Evolutionary conservation across 2,888 invertebrate genomes (phyloP).

Genomic region (Campoletis raptor): DNA sequence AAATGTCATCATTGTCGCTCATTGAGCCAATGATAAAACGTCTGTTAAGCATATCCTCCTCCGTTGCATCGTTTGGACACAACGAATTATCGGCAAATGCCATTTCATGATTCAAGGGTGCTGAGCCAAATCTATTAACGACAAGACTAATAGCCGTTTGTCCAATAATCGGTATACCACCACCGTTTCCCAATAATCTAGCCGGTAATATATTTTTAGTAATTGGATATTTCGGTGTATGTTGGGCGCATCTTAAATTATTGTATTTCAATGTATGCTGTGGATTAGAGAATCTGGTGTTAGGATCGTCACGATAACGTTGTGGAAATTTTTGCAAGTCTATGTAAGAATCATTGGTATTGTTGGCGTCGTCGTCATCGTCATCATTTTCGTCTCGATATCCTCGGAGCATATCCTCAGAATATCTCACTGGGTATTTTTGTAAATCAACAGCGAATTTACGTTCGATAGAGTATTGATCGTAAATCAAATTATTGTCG

Average conservation of each 20-base stretch:
- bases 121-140: slow-evolving; percentile 82
- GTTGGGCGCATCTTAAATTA: slow-evolving; percentile 80
- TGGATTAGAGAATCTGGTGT: slow-evolving; percentile 74
- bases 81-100: slow-evolving; percentile 77
- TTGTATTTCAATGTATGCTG: slow-evolving; percentile 80
- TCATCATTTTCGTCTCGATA: slow-evolving; percentile 73
- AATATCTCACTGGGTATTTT: slow-evolving; percentile 77
- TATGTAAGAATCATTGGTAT: slow-evolving; percentile 69
- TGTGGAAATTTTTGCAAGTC: slow-evolving; percentile 82
- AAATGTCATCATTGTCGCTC: slow-evolving; percentile 79
- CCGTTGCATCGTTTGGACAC: slow-evolving; percentile 76
- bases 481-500: slow-evolving; percentile 80
- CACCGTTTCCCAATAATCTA: slow-evolving; percentile 79
- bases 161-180: slow-evolving; percentile 81
- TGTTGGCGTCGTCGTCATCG: background rate
- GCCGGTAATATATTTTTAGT: slow-evolving; percentile 78
- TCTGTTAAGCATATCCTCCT: slow-evolving; percentile 79
- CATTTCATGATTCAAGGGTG: slow-evolving; percentile 74
- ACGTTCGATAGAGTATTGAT: slow-evolving; percentile 78
- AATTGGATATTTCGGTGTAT: slow-evolving; percentile 78
- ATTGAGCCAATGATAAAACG: slow-evolving; percentile 79
- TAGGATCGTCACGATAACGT: slow-evolving; percentile 80
- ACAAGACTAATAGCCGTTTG: slow-evolving; percentile 82
- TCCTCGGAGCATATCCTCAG: slow-evolving; percentile 77
- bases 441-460: slow-evolving; percentile 70